A percentile compares a stretch with the other conserved stretches of the same genome.
Conservation (phyloP, 2,888 invertebrate genomes). For the Coremacera marginata region DNA sequence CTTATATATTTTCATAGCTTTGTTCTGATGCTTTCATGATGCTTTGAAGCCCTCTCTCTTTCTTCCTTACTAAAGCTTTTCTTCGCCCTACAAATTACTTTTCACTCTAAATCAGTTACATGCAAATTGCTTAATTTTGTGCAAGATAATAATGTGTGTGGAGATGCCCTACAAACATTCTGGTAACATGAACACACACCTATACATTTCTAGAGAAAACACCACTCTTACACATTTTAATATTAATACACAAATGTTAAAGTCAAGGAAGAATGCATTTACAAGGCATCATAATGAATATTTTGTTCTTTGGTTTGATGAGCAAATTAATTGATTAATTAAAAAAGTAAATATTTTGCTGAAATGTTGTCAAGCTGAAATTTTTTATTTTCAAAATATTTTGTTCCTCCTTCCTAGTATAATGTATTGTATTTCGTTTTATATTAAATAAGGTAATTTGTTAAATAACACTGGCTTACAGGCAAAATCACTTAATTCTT, state of each 20-base stretch:
- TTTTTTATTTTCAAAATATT: no score
- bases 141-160: conserved; percentile 43
- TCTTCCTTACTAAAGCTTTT: neutral
- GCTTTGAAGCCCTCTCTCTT: neutral
- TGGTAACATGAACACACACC: neutral
- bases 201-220: no score
- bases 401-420: no score
- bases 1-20: neutral
- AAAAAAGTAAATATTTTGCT: no score
- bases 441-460: no score
- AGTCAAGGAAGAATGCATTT: neutral
- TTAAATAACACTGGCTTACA: no score
- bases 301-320: neutral
- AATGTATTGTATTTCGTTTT: no score
- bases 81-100: neutral
- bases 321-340: conserved; percentile 6
- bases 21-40: neutral
- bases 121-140: conserved; percentile 47
- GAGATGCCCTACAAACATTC: neutral
- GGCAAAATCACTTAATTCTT: no score
- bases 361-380: no score
- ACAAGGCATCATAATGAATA: neutral
- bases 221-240: no score
- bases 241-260: no score
- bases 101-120: conserved; percentile 26